Evolutionary conservation across 2,888 invertebrate genomes (phyloP).

Genomic region (Allophyes oxyacanthae): DNA sequence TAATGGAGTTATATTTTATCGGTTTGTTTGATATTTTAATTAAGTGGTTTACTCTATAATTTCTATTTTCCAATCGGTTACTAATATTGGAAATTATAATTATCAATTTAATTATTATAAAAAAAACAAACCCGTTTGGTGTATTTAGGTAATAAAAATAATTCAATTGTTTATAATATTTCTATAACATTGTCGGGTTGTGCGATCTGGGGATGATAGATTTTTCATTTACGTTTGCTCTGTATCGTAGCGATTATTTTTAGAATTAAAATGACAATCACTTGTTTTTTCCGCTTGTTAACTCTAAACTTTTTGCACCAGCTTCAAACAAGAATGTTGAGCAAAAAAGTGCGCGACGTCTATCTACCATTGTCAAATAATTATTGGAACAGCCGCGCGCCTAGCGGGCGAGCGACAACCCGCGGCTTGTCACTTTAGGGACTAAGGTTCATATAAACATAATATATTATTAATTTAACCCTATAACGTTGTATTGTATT

Average conservation of each 20-base stretch:
- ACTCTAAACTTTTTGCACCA: conserved; percentile 45
- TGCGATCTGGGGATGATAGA: not conserved
- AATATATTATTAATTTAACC: not conserved
- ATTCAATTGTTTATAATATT: too few relatives aligned
- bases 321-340: conserved; percentile 39
- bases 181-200: too few relatives aligned
- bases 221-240: conserved; percentile 9
- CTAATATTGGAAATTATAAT: too few relatives aligned
- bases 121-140: too few relatives aligned
- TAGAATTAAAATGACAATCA: conserved; percentile 41
- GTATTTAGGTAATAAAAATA: too few relatives aligned
- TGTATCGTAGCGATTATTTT: conserved; percentile 35
- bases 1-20: too few relatives aligned
- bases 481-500: not conserved
- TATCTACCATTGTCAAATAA: conserved; percentile 44
- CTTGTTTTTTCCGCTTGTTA: conserved; percentile 47
- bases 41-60: too few relatives aligned
- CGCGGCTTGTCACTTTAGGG: conserved; percentile 2
- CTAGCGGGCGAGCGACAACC: conserved; percentile 8
- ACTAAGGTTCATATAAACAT: not conserved
- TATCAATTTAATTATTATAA: too few relatives aligned
- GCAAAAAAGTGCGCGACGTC: conserved; percentile 39
- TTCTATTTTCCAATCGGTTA: too few relatives aligned
- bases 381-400: conserved; percentile 24
- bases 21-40: too few relatives aligned